Conservation (phyloP, 2,888 invertebrate species). For the Amiota mariae region DNA sequence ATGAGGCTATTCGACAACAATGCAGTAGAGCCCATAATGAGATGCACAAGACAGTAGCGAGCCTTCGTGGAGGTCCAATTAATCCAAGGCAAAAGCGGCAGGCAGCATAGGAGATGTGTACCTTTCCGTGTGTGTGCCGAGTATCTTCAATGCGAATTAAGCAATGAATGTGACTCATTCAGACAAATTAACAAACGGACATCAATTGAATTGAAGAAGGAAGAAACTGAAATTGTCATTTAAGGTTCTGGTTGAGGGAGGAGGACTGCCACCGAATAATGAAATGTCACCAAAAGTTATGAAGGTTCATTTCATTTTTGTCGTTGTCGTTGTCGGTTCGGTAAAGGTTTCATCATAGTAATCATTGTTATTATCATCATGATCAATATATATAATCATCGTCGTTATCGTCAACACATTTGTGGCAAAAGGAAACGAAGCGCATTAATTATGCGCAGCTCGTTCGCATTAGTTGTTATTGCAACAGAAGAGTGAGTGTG, state of each 20-base stretch:
- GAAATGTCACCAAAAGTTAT: slow-evolving; percentile 65
- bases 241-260: neutral
- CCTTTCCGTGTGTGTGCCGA: neutral
- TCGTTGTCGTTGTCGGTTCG: neutral
- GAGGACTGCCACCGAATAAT: slow-evolving; percentile 35
- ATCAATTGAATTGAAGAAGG: slow-evolving; percentile 53
- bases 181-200: slow-evolving; percentile 58
- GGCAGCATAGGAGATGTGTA: neutral
- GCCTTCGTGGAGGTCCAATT: slow-evolving; percentile 65
- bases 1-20: slow-evolving; percentile 44
- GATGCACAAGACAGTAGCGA: slow-evolving; percentile 54
- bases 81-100: slow-evolving; percentile 47
- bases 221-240: slow-evolving; percentile 25
- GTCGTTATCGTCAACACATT: neutral
- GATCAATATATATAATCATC: too few relatives aligned
- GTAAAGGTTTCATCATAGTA: neutral
- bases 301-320: slow-evolving; percentile 57
- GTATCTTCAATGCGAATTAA: slow-evolving; percentile 1
- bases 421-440: slow-evolving; percentile 27
- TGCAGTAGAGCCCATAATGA: slow-evolving; percentile 43
- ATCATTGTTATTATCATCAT: neutral
- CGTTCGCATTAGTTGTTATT: slow-evolving; percentile 54
- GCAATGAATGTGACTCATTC: slow-evolving; percentile 21
- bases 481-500: neutral
- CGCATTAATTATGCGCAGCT: slow-evolving; percentile 62